Evolutionary conservation across 2,113 vertebrate species (phyloP).

Genomic region (Eurypyga helias): DNA sequence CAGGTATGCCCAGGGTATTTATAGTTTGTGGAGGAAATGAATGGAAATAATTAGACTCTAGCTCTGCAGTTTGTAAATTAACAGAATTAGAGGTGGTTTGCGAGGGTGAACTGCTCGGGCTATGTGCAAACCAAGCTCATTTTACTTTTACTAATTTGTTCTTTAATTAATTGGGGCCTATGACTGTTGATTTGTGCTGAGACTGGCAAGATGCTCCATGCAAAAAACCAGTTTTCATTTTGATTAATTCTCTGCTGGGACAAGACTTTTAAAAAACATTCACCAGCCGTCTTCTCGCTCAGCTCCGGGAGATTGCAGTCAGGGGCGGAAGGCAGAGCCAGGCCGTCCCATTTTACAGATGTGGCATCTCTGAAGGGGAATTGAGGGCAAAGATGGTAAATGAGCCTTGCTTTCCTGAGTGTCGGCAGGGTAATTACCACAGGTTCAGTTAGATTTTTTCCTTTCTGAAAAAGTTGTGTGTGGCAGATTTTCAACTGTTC

Average conservation of each 20-base stretch:
- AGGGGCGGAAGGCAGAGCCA: not conserved
- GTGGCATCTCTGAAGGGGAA: not conserved
- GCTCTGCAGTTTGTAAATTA: constrained; percentile 28
- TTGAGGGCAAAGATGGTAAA: not conserved
- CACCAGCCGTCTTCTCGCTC: not conserved
- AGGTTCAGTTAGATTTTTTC: not conserved
- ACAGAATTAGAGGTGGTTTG: not conserved
- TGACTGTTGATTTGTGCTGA: constrained; percentile 15
- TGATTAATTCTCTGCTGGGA: not conserved
- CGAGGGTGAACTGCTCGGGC: not conserved
- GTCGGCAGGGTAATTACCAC: not conserved
- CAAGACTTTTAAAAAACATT: not conserved
- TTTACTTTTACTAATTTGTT: constrained; percentile 27
- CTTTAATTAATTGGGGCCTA: not conserved
- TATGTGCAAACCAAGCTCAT: not conserved
- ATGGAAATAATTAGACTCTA: constrained; percentile 23
- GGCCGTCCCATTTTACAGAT: not conserved
- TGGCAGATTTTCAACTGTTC: not conserved
- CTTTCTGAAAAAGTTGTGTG: not conserved
- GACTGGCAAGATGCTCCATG: not conserved
- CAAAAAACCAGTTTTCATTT: not conserved
- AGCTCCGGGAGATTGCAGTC: not conserved
- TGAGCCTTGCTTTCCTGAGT: not conserved
- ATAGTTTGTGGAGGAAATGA: not conserved
- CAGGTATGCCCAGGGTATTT: not conserved